Conservation (phyloP, 1,140 invertebrate genomes). For the Drosophila funebris region DNA sequence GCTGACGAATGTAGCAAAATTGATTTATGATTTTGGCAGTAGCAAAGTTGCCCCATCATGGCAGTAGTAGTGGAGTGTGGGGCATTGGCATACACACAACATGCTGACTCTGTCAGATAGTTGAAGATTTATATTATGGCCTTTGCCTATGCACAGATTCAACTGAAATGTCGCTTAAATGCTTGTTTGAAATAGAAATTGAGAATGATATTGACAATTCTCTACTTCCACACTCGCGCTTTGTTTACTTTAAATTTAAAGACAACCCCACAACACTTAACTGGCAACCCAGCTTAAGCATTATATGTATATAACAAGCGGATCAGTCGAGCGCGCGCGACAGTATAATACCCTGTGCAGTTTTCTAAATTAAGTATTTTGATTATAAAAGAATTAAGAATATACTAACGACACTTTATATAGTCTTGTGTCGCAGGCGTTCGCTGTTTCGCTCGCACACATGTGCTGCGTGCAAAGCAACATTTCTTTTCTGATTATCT, state of each 20-base stretch:
- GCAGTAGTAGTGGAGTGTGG: background rate
- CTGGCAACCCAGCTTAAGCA: background rate
- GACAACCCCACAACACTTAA: background rate
- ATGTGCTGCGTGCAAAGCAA: too few relatives aligned
- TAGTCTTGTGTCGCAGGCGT: too few relatives aligned
- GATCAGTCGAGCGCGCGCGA: too few relatives aligned
- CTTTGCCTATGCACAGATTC: slow-evolving; percentile 18
- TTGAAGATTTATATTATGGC: slow-evolving; percentile 67
- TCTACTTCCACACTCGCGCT: too few relatives aligned
- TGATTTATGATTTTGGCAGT: slow-evolving; percentile 74
- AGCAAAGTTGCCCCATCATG: slow-evolving; percentile 12
- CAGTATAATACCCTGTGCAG: too few relatives aligned
- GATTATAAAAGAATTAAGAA: too few relatives aligned
- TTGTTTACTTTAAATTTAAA: background rate
- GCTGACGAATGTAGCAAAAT: slow-evolving; percentile 75
- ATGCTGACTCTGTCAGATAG: slow-evolving; percentile 42
- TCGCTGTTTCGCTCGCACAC: too few relatives aligned
- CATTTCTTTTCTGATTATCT: too few relatives aligned
- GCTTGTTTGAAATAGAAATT: background rate
- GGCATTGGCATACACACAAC: slow-evolving; percentile 12
- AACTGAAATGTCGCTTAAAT: slow-evolving; percentile 11
- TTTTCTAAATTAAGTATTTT: too few relatives aligned
- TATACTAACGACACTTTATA: too few relatives aligned
- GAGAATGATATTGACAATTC: background rate
- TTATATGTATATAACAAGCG: too few relatives aligned